Percentiles rank a stretch among this genome's conserved stretches.
Conservation (phyloP, 2,888 invertebrate genomes). For the Euproctis similis region DNA sequence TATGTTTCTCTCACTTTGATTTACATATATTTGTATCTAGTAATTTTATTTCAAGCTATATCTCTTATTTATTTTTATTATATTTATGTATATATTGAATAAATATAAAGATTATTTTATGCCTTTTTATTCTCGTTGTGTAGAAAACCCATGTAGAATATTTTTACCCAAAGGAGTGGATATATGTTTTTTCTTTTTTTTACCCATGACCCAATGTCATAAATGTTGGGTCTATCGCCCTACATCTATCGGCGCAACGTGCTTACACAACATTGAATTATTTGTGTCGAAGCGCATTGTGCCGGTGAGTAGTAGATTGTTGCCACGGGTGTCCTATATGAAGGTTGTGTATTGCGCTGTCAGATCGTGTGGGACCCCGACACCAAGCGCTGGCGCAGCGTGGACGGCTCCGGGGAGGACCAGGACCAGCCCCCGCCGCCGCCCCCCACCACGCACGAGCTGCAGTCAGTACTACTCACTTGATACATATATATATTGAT, state of each 20-base stretch:
- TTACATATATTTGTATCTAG: slow-evolving; percentile 8
- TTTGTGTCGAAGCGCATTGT: too few species aligned
- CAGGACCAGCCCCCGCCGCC: slow-evolving; percentile 44
- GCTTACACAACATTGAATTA: background rate
- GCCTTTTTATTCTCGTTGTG: too few species aligned
- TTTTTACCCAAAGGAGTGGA: too few species aligned
- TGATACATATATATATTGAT: background rate
- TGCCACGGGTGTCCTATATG: slow-evolving; percentile 1
- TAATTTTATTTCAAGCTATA: too few species aligned
- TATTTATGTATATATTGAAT: slow-evolving; percentile 27
- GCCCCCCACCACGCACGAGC: slow-evolving; percentile 22
- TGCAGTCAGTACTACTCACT: slow-evolving; percentile 19
- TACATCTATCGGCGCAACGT: too few species aligned
- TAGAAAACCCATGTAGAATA: too few species aligned
- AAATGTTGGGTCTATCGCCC: too few species aligned
- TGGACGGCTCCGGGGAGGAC: slow-evolving; percentile 81
- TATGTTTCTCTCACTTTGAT: too few species aligned
- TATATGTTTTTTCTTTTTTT: too few species aligned
- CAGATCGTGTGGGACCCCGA: slow-evolving; percentile 95
- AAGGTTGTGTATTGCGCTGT: slow-evolving; percentile 1
- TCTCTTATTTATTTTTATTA: slow-evolving; percentile 11
- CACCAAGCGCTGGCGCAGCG: slow-evolving; percentile 91
- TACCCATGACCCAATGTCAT: too few species aligned
- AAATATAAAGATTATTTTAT: too few species aligned
- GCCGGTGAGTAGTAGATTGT: background rate